A percentile compares a stretch with the other conserved stretches of the same genome.
phyloP scores from a whole-genome alignment of 64 coral and sea anemone species.

The Stichodactyla mertensii region DNA sequence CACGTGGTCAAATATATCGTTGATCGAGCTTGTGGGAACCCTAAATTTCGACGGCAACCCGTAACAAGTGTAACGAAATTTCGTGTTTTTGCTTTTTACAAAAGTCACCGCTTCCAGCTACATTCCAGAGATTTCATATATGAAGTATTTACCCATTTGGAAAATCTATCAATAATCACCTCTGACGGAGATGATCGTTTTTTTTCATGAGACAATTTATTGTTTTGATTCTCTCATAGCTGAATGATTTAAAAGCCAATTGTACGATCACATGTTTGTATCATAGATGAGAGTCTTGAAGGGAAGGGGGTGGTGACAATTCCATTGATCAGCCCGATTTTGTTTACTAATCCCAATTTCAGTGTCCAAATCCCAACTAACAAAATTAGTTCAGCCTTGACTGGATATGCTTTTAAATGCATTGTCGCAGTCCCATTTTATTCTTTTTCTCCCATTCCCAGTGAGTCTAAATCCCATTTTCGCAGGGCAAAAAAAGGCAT shows the following conservation, averaged over 20 bases:
- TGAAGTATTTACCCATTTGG: neutral
- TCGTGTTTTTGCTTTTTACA: neutral
- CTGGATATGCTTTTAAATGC: too few species aligned
- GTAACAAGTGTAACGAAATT: neutral
- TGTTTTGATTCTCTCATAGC: neutral
- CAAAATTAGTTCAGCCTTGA: too few species aligned
- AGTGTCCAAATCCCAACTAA: too few species aligned
- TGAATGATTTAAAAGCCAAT: neutral
- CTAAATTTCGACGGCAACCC: too few species aligned
- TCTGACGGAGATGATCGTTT: neutral
- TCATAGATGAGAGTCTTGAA: neutral
- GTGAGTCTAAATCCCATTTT: too few species aligned
- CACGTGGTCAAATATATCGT: neutral
- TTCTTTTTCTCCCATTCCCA: too few species aligned
- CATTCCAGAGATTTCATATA: neutral
- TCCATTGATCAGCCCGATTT: too few species aligned
- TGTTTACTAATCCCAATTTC: too few species aligned
- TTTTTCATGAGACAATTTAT: neutral
- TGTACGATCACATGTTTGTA: neutral
- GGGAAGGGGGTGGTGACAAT: too few species aligned
- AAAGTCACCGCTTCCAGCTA: neutral
- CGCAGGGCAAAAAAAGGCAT: too few species aligned
- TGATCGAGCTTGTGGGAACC: neutral
- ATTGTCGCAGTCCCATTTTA: too few species aligned
- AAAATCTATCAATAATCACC: neutral